Percentiles rank a stretch among this genome's conserved stretches.
Evolutionary conservation across 2,797 vertebrate species (phyloP).

Genomic region (Aulostomus chinensis): DNA sequence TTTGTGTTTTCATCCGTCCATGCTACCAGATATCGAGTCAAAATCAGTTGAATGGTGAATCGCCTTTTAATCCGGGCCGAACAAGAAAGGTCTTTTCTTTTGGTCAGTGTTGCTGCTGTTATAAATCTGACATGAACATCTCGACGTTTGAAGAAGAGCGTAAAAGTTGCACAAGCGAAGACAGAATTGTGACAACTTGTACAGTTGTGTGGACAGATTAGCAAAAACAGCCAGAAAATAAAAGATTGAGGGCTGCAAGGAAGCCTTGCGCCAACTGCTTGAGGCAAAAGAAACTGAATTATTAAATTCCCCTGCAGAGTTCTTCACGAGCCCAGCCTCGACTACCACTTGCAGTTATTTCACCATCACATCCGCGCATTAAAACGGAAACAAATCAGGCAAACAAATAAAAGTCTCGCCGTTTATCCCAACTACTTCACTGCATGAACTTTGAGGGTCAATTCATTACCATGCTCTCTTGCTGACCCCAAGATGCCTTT

Average conservation of each 20-base stretch:
- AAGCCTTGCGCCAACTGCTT: background rate
- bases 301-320: constrained; percentile 9
- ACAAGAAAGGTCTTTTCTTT: too few relatives aligned
- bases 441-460: constrained; percentile 22
- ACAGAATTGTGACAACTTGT: constrained; percentile 1
- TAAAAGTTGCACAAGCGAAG: too few relatives aligned
- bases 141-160: too few relatives aligned
- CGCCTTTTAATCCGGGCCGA: too few relatives aligned
- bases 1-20: too few relatives aligned
- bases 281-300: constrained; percentile 1
- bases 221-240: constrained; percentile 4
- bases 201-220: constrained; percentile 19
- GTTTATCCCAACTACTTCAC: constrained; percentile 4
- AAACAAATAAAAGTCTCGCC: background rate
- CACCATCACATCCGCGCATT: too few relatives aligned
- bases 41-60: too few relatives aligned
- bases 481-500: constrained; percentile 51
- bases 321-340: constrained; percentile 2
- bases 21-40: too few relatives aligned
- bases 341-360: too few relatives aligned
- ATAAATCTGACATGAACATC: too few relatives aligned
- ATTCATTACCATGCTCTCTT: constrained; percentile 32
- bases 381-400: background rate
- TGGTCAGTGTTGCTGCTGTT: too few relatives aligned
- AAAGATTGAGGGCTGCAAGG: background rate